A percentile compares a stretch with the other conserved stretches of the same genome.
Conservation (phyloP, 2,888 invertebrate species). For the Minunthozetes semirufus region DNA sequence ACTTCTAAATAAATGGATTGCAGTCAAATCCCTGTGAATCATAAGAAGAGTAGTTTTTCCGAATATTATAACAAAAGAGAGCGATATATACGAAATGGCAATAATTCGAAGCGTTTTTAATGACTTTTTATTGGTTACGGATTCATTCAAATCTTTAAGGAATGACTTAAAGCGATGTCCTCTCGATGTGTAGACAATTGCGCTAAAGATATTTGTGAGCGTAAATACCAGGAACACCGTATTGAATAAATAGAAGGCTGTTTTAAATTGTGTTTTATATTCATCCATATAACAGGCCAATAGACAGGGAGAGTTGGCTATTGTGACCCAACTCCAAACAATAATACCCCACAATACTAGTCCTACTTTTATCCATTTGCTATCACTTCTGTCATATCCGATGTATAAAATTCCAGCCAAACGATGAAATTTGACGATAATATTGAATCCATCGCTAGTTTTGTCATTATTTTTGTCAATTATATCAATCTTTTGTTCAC, state of each 20-base stretch:
- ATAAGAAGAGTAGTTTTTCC: not conserved
- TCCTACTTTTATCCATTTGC: not conserved
- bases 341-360: not conserved
- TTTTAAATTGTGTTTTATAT: not conserved
- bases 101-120: not conserved
- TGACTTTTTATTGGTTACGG: not conserved
- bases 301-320: not conserved
- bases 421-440: not conserved
- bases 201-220: not conserved
- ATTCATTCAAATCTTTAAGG: not conserved
- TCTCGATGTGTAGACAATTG: not conserved
- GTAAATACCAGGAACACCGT: not conserved
- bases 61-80: not conserved
- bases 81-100: not conserved
- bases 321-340: not conserved
- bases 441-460: not conserved
- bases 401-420: not conserved
- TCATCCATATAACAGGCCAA: not conserved
- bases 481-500: not conserved
- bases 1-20: not conserved
- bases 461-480: not conserved
- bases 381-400: not conserved
- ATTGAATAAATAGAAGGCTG: not conserved
- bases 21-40: not conserved
- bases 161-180: not conserved